Percentiles rank a stretch among this genome's conserved stretches.
These are phyloP conservation scores for Zaprionus capensis DNA, from an alignment of 1,140 invertebrate genomes.

Conservation along the genomic window DNA sequence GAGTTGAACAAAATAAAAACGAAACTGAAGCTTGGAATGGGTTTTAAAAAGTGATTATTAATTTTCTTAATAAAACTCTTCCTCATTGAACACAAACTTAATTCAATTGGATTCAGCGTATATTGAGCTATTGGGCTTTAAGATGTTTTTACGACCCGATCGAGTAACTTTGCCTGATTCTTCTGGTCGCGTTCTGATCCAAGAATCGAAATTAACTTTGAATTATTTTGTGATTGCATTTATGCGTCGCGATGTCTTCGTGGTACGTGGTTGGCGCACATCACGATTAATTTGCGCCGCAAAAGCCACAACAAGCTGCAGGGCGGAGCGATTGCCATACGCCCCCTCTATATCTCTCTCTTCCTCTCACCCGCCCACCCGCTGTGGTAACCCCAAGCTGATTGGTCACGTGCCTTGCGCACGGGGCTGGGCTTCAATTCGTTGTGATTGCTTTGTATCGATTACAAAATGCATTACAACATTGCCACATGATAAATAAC, in stretches of 20 bases:
- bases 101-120: background rate
- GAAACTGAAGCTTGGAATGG: background rate
- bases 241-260: constrained; percentile 20
- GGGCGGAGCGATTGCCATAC: constrained; percentile 6
- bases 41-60: background rate
- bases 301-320: constrained; percentile 29
- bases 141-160: background rate
- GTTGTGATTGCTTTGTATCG: constrained; percentile 80
- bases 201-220: constrained; percentile 47
- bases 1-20: background rate
- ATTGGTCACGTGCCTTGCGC: constrained; percentile 72
- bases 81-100: background rate
- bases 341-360: background rate
- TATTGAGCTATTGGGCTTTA: background rate
- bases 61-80: background rate
- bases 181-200: constrained; percentile 16
- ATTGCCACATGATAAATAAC: constrained; percentile 79
- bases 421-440: constrained; percentile 60
- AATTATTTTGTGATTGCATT: constrained; percentile 65
- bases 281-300: constrained; percentile 66
- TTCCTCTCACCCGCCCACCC: background rate
- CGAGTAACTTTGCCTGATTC: background rate
- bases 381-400: constrained; percentile 29
- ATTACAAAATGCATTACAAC: constrained; percentile 82
- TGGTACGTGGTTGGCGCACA: constrained; percentile 43